phyloP scores from a whole-genome alignment of 2,113 vertebrate species.

The Hippocampus mohnikei region DNA sequence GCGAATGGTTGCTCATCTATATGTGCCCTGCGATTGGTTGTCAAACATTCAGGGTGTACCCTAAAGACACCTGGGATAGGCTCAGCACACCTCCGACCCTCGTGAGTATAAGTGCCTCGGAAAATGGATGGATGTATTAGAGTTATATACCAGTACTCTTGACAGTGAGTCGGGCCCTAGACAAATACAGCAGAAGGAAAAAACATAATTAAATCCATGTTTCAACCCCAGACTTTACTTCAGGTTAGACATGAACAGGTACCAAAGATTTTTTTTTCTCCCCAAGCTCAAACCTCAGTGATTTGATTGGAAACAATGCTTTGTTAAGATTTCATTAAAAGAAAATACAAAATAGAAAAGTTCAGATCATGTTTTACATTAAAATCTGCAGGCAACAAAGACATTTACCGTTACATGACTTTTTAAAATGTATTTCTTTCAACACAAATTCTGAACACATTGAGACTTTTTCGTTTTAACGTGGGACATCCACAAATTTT shows the following conservation, averaged over 20 bases:
- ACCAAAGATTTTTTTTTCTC: neutral
- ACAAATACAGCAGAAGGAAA: neutral
- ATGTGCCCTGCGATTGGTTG: too few species aligned
- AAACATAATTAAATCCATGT: neutral
- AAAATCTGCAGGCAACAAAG: neutral
- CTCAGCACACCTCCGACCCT: too few species aligned
- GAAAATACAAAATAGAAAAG: neutral
- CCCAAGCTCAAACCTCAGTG: neutral
- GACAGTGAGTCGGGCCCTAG: neutral
- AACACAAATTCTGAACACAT: neutral
- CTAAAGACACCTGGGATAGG: too few species aligned
- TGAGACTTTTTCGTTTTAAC: neutral
- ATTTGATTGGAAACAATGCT: neutral
- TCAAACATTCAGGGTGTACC: too few species aligned
- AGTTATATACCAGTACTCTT: neutral
- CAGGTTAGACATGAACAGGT: constrained; percentile 9
- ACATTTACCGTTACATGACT: neutral
- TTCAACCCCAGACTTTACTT: constrained; percentile 1
- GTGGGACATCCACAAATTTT: neutral
- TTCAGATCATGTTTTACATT: neutral
- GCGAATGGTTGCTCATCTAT: too few species aligned
- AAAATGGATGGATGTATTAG: too few species aligned
- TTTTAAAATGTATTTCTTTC: neutral
- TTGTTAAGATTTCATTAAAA: neutral
- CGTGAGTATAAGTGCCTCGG: too few species aligned